Percentiles rank a stretch among this genome's conserved stretches.
phyloP scores from a whole-genome alignment of 2,888 invertebrate genomes.

The Horisme vitalbata region DNA sequence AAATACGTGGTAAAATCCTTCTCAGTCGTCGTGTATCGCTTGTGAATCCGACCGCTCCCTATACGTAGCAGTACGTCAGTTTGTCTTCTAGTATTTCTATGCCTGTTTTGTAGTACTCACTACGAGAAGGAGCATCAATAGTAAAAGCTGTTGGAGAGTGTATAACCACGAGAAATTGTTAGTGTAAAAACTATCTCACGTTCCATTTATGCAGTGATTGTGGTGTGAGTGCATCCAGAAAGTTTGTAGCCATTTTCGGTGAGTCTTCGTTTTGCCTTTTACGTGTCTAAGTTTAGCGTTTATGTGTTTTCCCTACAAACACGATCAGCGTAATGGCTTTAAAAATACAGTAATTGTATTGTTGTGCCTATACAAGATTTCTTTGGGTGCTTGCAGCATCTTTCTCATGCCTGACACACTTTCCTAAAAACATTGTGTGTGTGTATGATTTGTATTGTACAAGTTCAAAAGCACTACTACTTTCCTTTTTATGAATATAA shows the following conservation, averaged over 20 bases:
- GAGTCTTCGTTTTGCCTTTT: slow-evolving; percentile 64
- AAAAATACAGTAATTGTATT: slow-evolving; percentile 23
- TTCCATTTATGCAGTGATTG: slow-evolving; percentile 65
- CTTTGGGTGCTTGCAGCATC: slow-evolving; percentile 12
- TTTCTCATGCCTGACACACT: slow-evolving; percentile 29
- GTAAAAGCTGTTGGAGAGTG: slow-evolving; percentile 82
- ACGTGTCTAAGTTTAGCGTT: slow-evolving; percentile 56
- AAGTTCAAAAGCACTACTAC: no score
- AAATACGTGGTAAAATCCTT: slow-evolving; percentile 49
- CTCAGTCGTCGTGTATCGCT: slow-evolving; percentile 45
- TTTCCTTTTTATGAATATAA: no score
- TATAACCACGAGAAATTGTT: slow-evolving; percentile 69
- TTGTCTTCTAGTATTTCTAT: slow-evolving; percentile 77
- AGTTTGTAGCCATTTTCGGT: slow-evolving; percentile 79
- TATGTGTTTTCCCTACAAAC: no score
- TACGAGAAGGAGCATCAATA: slow-evolving; percentile 72
- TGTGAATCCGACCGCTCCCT: slow-evolving; percentile 79
- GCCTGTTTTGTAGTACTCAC: slow-evolving; percentile 73
- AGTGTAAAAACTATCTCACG: slow-evolving; percentile 75
- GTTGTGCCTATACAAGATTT: slow-evolving; percentile 15
- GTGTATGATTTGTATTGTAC: no score
- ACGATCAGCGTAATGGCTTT: no score
- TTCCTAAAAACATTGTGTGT: slow-evolving; percentile 31
- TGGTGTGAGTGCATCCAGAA: slow-evolving; percentile 58
- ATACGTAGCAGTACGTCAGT: slow-evolving; percentile 68